phyloP scores from a whole-genome alignment of 2,888 invertebrate species.

The Eurois occulta region DNA sequence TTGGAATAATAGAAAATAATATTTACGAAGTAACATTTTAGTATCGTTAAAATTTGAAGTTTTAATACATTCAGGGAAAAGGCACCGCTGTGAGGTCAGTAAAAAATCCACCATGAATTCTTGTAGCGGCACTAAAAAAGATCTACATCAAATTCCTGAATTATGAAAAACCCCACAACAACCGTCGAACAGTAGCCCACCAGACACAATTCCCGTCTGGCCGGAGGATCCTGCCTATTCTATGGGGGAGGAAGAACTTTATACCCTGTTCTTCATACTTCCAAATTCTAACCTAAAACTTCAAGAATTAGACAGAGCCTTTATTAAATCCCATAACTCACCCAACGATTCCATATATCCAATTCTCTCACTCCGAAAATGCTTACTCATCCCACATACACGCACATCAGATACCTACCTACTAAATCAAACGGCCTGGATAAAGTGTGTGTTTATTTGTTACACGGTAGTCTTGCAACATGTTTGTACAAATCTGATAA shows the following conservation, averaged over 20 bases:
- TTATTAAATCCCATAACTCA: constrained; percentile 2
- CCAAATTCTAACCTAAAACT: not conserved
- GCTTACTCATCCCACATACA: constrained; percentile 57
- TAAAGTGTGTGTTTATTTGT: constrained; percentile 78
- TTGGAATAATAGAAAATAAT: not conserved
- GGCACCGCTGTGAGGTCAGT: no score
- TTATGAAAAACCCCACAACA: no score
- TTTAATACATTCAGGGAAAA: not conserved
- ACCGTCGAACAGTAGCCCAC: no score
- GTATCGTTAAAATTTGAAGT: not conserved
- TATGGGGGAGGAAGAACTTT: no score
- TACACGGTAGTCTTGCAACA: constrained; percentile 78
- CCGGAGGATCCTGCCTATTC: no score
- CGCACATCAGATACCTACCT: constrained; percentile 56
- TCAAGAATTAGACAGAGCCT: not conserved
- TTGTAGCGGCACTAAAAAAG: no score
- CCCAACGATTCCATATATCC: constrained; percentile 2
- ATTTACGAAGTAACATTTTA: not conserved
- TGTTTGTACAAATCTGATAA: constrained; percentile 82
- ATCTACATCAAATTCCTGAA: no score
- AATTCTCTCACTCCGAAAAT: constrained; percentile 8
- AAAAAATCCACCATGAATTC: no score
- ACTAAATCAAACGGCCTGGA: constrained; percentile 72
- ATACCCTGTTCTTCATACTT: no score
- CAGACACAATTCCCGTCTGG: no score